Base-by-base conservation (phyloP, 1,140 invertebrate genomes). In the Mycetomoellerius zeteki region DNA sequence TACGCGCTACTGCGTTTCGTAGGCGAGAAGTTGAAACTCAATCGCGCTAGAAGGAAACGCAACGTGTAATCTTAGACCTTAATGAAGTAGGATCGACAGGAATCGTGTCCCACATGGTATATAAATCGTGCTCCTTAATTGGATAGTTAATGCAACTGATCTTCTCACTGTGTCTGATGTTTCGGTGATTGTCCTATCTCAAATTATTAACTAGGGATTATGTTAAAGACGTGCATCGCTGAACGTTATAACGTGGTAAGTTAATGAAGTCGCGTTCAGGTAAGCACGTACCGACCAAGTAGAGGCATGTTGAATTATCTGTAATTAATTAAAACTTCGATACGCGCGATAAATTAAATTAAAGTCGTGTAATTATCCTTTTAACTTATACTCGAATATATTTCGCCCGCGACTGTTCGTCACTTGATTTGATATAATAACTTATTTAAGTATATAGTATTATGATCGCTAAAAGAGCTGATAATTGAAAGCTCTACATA, bases 1-100 rank as follows among this genome's bases (percentile, higher is more conserved):
- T 60, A 71, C 88, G 87, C 60, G 64, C 86, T 90, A 89, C 89
- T 78, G 88, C 85, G 78, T 86, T 89, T 84, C 89, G 37, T 60
- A 89, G 71, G 14, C 76, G 58, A 80, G 52, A 30, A 80, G 88
- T 77, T 90, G 89, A 87, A 90, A 89, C 72, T 62, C 88, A 89
- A 86, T 77, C 85, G 73, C 43, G 60, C 12, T 60, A 4, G 37
- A 33, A 50, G 80, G 71, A 84, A 75, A 60, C 24, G 54, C 54
- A 50, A 7, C 24, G 54, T 24, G 54, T 84, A 84, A 84, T 56
- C 12, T 16, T 75, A 84, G 80, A 82, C 14, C 24, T 14, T 47
- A 33, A 24, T 43, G 69, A 84, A 60, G 80, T 75, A 27, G 37
- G 37, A 14, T n/a, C 54, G 80, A 58, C 16, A 37, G 50, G 33